Evolutionary conservation across 2,888 invertebrate genomes (phyloP).

Genomic region (Erynnis tages): DNA sequence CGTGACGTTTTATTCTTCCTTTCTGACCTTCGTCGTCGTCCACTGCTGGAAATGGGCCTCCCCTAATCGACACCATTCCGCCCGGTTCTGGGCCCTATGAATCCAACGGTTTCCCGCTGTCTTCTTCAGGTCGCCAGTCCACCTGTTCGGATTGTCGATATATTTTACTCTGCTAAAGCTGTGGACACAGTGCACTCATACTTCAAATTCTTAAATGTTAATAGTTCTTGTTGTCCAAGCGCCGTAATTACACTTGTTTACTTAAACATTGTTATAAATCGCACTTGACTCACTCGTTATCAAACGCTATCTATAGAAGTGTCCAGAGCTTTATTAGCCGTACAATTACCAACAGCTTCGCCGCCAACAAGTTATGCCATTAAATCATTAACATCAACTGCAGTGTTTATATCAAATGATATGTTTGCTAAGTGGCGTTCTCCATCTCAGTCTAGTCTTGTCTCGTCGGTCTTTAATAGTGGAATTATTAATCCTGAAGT

Average conservation of each 20-base stretch:
- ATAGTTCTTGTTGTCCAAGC: conserved; percentile 1
- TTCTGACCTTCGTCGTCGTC: too few relatives aligned
- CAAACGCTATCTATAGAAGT: conserved; percentile 10
- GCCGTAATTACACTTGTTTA: conserved; percentile 8
- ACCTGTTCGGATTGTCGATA: too few relatives aligned
- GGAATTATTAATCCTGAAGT: too few relatives aligned
- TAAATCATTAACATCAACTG: conserved; percentile 6
- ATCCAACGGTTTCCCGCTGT: too few relatives aligned
- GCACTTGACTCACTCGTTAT: conserved; percentile 6
- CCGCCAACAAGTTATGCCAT: conserved; percentile 11
- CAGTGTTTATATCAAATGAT: conserved; percentile 6
- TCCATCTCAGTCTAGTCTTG: neutral
- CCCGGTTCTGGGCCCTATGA: too few relatives aligned
- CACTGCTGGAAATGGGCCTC: too few relatives aligned
- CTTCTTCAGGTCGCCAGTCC: too few relatives aligned
- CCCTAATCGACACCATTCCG: too few relatives aligned
- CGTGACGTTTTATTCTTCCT: too few relatives aligned
- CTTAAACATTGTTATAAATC: conserved; percentile 9
- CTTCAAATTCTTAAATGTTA: neutral
- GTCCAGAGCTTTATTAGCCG: conserved; percentile 4
- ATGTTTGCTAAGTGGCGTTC: conserved; percentile 6
- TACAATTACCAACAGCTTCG: conserved; percentile 8
- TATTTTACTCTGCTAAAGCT: too few relatives aligned
- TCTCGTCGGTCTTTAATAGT: too few relatives aligned
- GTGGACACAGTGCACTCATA: too few relatives aligned